Base-by-base conservation (phyloP, 92 coral and sea anemone species). In the Metridium senile region DNA sequence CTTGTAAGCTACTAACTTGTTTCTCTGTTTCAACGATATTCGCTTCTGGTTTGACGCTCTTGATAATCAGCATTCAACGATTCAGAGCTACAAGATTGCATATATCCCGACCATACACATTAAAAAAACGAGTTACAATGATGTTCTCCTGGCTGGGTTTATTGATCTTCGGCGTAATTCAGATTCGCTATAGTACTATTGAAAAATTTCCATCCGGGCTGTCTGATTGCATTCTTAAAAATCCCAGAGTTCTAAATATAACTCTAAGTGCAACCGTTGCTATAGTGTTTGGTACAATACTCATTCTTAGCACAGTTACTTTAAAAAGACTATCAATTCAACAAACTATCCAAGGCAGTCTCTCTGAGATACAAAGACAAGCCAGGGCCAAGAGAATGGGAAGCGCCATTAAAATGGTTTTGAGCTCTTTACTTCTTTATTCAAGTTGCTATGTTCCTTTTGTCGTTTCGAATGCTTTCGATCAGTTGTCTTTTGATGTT, bases 391-490 rank as follows among this genome's bases (percentile, higher is more conserved):
- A 61, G 23, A 61, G 66, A 61, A 61, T 1, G 17, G 7, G 28
- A 22, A 61, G 66, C 29, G 32, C 66, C 32, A 26, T 61, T 6
- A 61, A 27, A 26, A 61, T 61, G 66, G 66, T 61, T 23, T 27
- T 61, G 33, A 10, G 3, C 19, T 61, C 66, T 2, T 10, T 61
- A 10, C 32, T 61, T 21, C 29, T 61, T 22, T 61, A 61, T 26
- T 10, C 66, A 21, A 2, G 30, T 61, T 61, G 32, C 32, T 61
- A 21, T 61, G 28, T 18, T 61, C 66, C 66, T 10, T 27, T 1
- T 61, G 32, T 27, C 9, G 19, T 2, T 26, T 61, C 4, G 29
- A 1, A 21, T 10, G 33, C 23, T 3, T 13, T 21, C 6, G 6
- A 20, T 10, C 3, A 2, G 4, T 4, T 54, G 59, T 54, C 59